Evolutionary conservation across 2,888 invertebrate species (phyloP).

Genomic region (Melitaea athalia): DNA sequence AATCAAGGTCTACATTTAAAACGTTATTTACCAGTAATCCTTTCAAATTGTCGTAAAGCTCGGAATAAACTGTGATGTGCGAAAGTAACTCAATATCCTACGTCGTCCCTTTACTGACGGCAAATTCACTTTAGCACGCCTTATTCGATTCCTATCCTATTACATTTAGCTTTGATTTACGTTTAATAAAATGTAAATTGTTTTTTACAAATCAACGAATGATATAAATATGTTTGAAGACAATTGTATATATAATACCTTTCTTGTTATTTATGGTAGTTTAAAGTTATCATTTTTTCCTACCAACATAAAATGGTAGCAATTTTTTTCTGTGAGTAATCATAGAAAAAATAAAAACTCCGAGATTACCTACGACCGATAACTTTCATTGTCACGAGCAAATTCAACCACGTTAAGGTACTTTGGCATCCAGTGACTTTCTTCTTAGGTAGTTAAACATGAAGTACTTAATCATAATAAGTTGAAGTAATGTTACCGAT

Average conservation of each 20-base stretch:
- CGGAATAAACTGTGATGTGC: not conserved
- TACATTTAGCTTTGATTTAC: not conserved
- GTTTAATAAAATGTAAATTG: not conserved
- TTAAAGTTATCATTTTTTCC: too few species aligned
- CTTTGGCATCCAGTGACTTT: too few species aligned
- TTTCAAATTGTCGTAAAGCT: not conserved
- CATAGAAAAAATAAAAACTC: too few species aligned
- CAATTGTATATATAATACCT: not conserved
- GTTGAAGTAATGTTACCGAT: too few species aligned
- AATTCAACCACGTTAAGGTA: too few species aligned
- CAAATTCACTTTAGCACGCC: not conserved
- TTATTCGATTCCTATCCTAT: constrained; percentile 1
- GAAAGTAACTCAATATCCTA: not conserved
- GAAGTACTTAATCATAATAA: too few species aligned
- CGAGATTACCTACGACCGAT: too few species aligned
- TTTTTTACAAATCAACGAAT: not conserved
- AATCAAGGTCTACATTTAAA: not conserved
- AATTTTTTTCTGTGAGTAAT: too few species aligned
- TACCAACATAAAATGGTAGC: too few species aligned
- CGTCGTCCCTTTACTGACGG: not conserved
- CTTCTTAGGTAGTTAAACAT: too few species aligned
- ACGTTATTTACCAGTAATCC: not conserved
- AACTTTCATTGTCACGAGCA: too few species aligned
- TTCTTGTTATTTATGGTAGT: too few species aligned
- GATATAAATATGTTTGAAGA: not conserved